Evolutionary conservation across 2,888 invertebrate genomes (phyloP).

Genomic region (Didymodactylos carnosus): DNA sequence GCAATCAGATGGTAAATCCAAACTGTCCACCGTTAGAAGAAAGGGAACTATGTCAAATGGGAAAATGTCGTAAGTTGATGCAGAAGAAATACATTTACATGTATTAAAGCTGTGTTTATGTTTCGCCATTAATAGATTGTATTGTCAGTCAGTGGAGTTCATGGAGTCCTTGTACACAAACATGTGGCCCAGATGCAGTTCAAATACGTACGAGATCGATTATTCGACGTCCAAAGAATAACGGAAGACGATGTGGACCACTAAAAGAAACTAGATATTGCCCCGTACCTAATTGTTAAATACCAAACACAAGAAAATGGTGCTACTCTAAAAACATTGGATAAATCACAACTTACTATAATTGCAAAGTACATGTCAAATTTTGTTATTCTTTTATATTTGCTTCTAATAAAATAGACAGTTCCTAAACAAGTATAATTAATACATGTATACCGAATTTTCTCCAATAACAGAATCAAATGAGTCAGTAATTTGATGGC

Average conservation of each 20-base stretch:
- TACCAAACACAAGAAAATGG: too few relatives aligned
- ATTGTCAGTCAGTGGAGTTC: conserved; percentile 8
- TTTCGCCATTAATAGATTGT: conserved; percentile 9
- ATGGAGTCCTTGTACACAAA: conserved; percentile 8
- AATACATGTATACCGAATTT: too few relatives aligned
- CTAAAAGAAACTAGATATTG: conserved; percentile 2
- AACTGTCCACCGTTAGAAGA: background rate
- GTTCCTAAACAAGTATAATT: too few relatives aligned
- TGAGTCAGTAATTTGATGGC: too few relatives aligned
- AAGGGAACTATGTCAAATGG: background rate
- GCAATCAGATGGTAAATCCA: background rate
- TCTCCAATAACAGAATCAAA: too few relatives aligned
- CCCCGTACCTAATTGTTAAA: too few relatives aligned
- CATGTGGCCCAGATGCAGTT: background rate
- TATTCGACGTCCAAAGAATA: background rate
- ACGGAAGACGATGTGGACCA: background rate
- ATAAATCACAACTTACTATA: too few relatives aligned
- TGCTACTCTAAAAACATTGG: too few relatives aligned
- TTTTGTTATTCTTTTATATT: too few relatives aligned
- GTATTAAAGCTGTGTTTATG: conserved; percentile 10
- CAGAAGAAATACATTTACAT: too few relatives aligned
- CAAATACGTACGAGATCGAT: background rate
- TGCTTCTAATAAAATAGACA: too few relatives aligned
- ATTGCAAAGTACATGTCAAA: too few relatives aligned
- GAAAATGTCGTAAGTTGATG: background rate